A percentile compares a stretch with the other conserved stretches of the same genome.
phyloP scores from a whole-genome alignment of 1,140 invertebrate genomes.

The Panagrolaimus sp. region DNA sequence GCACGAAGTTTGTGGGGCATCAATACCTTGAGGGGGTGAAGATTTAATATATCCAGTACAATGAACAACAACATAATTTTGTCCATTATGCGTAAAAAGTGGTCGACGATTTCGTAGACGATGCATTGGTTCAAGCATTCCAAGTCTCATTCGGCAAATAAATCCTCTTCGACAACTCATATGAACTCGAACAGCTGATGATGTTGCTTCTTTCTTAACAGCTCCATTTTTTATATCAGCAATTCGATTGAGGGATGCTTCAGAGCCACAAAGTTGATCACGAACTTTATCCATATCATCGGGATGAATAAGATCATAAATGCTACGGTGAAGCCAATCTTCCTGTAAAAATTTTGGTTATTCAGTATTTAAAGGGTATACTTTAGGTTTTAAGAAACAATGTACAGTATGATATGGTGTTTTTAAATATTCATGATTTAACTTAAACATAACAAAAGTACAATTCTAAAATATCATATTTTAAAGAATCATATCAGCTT shows the following conservation, averaged over 20 bases:
- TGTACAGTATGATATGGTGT: too few relatives aligned
- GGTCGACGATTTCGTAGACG: conserved; percentile 51
- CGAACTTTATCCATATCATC: conserved; percentile 91
- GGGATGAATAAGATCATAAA: conserved; percentile 92
- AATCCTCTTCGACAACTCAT: conserved; percentile 96
- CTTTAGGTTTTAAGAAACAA: too few relatives aligned
- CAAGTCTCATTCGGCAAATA: conserved; percentile 96
- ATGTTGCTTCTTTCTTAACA: conserved; percentile 78
- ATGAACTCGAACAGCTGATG: conserved; percentile 73
- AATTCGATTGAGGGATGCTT: conserved; percentile 88
- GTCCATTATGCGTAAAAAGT: conserved; percentile 66
- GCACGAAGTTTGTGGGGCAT: conserved; percentile 62
- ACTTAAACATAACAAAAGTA: too few relatives aligned
- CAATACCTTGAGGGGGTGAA: conserved; percentile 83
- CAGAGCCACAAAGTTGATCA: conserved; percentile 91
- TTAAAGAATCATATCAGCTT: too few relatives aligned
- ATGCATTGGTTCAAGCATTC: conserved; percentile 61
- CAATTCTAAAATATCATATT: too few relatives aligned
- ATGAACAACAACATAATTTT: conserved; percentile 94
- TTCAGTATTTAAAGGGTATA: too few relatives aligned
- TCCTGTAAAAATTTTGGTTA: conserved; percentile 64
- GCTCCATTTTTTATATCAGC: conserved; percentile 79
- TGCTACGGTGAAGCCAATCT: conserved; percentile 90
- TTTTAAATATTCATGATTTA: too few relatives aligned
- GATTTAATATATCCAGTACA: conserved; percentile 99